Evolutionary conservation across 2,797 vertebrate species (phyloP).

Genomic region (Chelon labrosus): DNA sequence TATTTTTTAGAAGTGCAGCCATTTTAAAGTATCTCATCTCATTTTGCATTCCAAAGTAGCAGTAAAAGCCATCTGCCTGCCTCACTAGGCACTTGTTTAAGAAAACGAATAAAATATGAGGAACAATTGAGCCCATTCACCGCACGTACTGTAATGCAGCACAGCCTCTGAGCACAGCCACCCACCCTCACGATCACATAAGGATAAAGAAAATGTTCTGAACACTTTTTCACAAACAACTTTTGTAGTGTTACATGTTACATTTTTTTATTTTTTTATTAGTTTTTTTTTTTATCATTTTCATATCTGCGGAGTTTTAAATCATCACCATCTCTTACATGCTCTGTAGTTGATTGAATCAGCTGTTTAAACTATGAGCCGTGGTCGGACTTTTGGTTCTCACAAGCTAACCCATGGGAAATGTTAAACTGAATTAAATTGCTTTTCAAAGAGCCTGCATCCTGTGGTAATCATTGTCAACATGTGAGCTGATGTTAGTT

Average conservation of each 20-base stretch:
- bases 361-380: slow-evolving; percentile 21
- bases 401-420: slow-evolving; percentile 29
- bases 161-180: slow-evolving; percentile 18
- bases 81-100: slow-evolving; percentile 31
- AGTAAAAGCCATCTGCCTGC: slow-evolving; percentile 40
- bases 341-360: slow-evolving; percentile 21
- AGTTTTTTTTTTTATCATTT: slow-evolving; percentile 4
- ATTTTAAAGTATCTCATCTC: slow-evolving; percentile 44
- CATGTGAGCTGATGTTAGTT: background rate
- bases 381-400: slow-evolving; percentile 44
- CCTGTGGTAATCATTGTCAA: slow-evolving; percentile 13
- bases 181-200: slow-evolving; percentile 8
- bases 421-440: slow-evolving; percentile 55
- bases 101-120: slow-evolving; percentile 33
- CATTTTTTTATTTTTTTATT: slow-evolving; percentile 17
- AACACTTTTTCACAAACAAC: slow-evolving; percentile 12
- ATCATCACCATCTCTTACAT: background rate
- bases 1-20: slow-evolving; percentile 28
- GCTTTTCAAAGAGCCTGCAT: slow-evolving; percentile 50
- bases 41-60: slow-evolving; percentile 45
- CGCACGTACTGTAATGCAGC: slow-evolving; percentile 45
- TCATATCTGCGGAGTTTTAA: slow-evolving; percentile 12
- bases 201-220: slow-evolving; percentile 30
- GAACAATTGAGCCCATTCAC: slow-evolving; percentile 45
- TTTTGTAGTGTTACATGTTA: slow-evolving; percentile 26